phyloP scores from a whole-genome alignment of 2,113 vertebrate species.

The Atrichornis clamosus region DNA sequence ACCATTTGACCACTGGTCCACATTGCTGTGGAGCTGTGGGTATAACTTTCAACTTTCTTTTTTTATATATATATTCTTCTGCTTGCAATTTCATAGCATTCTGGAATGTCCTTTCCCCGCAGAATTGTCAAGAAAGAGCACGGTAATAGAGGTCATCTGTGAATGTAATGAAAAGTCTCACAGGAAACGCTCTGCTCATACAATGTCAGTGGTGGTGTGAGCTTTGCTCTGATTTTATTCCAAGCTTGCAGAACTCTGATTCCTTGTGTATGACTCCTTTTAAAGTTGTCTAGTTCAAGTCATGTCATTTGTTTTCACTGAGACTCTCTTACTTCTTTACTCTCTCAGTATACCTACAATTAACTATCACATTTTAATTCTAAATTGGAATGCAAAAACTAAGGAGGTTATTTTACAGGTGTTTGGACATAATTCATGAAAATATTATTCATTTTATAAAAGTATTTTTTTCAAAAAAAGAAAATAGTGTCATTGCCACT shows the following conservation, averaged over 20 bases:
- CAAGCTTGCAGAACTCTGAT: background rate
- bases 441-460: background rate
- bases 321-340: background rate
- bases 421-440: background rate
- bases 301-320: background rate
- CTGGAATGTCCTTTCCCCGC: background rate
- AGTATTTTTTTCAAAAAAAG: background rate
- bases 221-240: conserved; percentile 4
- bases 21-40: background rate
- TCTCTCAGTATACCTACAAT: background rate
- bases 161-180: conserved; percentile 38
- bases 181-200: background rate
- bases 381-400: background rate
- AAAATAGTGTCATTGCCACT: background rate
- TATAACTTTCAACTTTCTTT: background rate
- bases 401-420: background rate
- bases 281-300: background rate
- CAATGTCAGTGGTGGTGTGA: background rate
- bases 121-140: conserved; percentile 2
- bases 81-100: background rate
- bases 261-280: background rate
- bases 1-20: background rate
- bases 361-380: background rate
- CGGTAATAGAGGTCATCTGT: conserved; percentile 44
- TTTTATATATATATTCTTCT: background rate